A percentile compares a stretch with the other conserved stretches of the same genome.
Evolutionary conservation across 2,113 vertebrate genomes (phyloP).

Genomic region (Myocastor coypus): DNA sequence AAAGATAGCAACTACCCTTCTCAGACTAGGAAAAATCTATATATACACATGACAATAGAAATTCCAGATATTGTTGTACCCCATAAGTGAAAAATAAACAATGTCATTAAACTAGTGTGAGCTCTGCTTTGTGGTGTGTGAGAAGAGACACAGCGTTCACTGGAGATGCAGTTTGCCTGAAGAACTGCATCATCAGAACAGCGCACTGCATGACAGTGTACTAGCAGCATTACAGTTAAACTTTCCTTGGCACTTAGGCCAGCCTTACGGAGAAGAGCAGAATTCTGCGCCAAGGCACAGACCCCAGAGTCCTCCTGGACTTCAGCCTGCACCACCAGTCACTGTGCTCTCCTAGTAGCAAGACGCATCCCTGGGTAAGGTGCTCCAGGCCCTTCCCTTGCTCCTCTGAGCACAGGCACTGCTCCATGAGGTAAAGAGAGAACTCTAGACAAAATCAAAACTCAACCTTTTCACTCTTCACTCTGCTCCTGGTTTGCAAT

Average conservation of each 20-base stretch:
- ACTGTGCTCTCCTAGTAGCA: not conserved
- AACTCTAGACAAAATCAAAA: not conserved
- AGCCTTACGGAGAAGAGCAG: not conserved
- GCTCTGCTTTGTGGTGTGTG: not conserved
- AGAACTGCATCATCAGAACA: not conserved
- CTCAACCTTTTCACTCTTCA: not conserved
- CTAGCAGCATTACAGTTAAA: not conserved
- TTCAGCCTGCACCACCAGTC: not conserved
- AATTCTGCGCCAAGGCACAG: not conserved
- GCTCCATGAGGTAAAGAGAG: not conserved
- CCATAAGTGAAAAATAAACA: not conserved
- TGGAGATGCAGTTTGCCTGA: not conserved
- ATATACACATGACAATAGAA: not conserved
- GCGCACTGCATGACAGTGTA: not conserved
- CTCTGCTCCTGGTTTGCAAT: not conserved
- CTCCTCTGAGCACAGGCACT: not conserved
- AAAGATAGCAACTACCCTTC: not conserved
- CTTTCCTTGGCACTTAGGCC: slow-evolving; percentile 18
- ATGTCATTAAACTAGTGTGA: not conserved
- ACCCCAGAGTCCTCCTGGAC: not conserved
- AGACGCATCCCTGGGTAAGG: not conserved
- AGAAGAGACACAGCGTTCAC: not conserved
- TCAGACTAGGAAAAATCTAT: not conserved
- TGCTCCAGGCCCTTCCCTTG: not conserved
- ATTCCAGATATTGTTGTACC: not conserved